Evolutionary conservation across 2,797 vertebrate species (phyloP), one percentile per base, ranked within the genome.

Genomic region (Gephyroberyx darwinii): DNA sequence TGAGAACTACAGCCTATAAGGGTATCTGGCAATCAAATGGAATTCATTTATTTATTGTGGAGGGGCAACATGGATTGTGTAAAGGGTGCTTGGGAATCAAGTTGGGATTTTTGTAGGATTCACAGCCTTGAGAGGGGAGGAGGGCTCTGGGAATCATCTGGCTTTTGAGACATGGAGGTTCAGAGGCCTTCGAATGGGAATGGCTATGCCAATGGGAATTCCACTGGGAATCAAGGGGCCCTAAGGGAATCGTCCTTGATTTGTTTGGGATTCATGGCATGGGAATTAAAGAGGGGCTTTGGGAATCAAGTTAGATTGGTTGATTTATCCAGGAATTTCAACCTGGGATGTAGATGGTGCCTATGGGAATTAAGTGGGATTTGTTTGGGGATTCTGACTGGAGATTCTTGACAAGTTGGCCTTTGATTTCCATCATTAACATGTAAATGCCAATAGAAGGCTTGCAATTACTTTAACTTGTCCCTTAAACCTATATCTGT

Each of bases 281-380:
- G 5, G 13, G 30, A 56, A 41, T 35, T 60, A 54, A 74, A 16
- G 75, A 9, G 4, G 16, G n/a, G 47, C 50, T 52, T 69, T 41
- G 50, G 48, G 68, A 75, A 59, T 71, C 37, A 61, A 57, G 19
- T 58, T 22, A 51, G 60, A 66, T 80, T 65, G 74, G 26, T 62
- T 59, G 14, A 14, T 22, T 71, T 55, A 66, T 62, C 39, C 19
- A 54, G 19, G 8, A 60, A 69, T 77, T 71, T 55, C 55, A 39
- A 20, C 16, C 17, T 58, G 26, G 26, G 26, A 26, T 26, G 59
- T 9, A 19, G 8, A 69, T 50, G 5, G 31, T 2, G 17, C 53
- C n/a, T 43, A 1, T 43, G 37, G 62, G 59, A 65, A 50, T 65
- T n/a, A 45, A 53, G n/a, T 7, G 20, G 26, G 30, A 33, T 53